Conservation (phyloP, 2,113 vertebrate species). For the Amblyornis subalaris region DNA sequence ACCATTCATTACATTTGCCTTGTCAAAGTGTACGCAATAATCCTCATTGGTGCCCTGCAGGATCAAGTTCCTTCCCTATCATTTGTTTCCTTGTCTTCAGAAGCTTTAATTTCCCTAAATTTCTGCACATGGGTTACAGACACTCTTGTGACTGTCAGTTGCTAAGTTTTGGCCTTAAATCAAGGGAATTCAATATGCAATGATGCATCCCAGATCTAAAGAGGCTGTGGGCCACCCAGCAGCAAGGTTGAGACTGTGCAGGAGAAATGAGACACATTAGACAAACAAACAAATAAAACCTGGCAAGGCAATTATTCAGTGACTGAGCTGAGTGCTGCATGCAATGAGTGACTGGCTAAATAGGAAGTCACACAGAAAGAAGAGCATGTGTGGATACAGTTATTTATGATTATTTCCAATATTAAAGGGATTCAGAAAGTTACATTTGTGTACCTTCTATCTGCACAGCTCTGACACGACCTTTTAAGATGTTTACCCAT, state of each 20-base stretch:
- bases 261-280: background rate
- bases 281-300: background rate
- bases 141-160: accelerated
- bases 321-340: background rate
- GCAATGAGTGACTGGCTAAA: background rate
- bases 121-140: background rate
- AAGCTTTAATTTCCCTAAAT: background rate
- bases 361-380: background rate
- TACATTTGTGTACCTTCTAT: background rate
- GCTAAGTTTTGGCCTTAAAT: background rate
- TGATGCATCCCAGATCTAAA: background rate
- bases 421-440: background rate
- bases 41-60: background rate
- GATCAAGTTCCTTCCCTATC: background rate
- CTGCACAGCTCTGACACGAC: background rate
- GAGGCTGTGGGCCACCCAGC: background rate
- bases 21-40: background rate
- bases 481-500: background rate
- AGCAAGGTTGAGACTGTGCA: background rate
- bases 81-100: background rate
- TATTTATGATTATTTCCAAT: background rate
- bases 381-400: background rate
- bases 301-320: background rate
- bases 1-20: background rate
- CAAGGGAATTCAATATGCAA: background rate